Evolutionary conservation across 2,888 invertebrate species (phyloP), one percentile per base, ranked within the genome.

Genomic region (Meganola albula): DNA sequence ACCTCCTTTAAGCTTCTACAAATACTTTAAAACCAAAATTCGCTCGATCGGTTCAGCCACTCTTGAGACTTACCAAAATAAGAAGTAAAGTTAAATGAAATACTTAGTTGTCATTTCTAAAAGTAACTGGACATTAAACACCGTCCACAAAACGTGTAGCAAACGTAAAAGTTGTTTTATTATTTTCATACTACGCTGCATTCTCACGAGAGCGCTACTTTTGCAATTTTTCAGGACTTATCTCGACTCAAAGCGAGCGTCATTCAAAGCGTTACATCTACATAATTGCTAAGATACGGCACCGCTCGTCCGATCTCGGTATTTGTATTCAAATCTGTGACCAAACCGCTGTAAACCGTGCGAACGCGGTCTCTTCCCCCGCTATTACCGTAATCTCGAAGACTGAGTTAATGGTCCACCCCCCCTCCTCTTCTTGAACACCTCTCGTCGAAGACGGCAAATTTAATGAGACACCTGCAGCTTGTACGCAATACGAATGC

Each of bases 281-380:
- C 54, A 53, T 54, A 54, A 54, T 54, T 50, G 48, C 45, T 26
- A 33, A 52, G 52, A 52, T 47, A 47, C 53, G 42, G 41, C 31
- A 42, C 45, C 51, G 42, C 43, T 40, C 44, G 40, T 44, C 49
- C 39, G 24, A 40, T 45, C 46, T 32, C 48, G 51, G 43, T 51
- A 57, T 58, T 58, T 51, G 49, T 55, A 57, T 57, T 58, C 49
- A 55, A 58, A 57, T 57, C 53, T 48, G 51, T 43, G 50, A 44
- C 51, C 51, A 46, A 50, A 44, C 47, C 51, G 43, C 42, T 48
- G 43, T 44, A 44, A 54, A 46, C 48, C 50, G 46, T 34, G 37
- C 46, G 36, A 42, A 36, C 31, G 37, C 37, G 37, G 36, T 37
- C 33, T 31, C 24, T 29, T 27, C 38, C 32, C 32, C 24, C 40